Conservation (phyloP, 2,113 vertebrate species). For the Thunnus thynnus region DNA sequence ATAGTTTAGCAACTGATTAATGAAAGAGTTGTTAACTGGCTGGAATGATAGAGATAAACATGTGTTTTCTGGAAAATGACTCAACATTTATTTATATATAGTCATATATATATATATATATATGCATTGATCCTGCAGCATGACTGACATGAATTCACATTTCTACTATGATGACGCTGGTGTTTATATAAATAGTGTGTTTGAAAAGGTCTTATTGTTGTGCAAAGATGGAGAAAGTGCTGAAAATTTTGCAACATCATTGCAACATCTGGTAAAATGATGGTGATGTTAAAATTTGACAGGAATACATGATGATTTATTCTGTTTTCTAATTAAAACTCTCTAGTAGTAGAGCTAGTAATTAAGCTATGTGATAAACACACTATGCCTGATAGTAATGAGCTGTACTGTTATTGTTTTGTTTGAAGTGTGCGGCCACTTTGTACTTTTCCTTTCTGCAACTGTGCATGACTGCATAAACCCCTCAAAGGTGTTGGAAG, state of each 20-base stretch:
- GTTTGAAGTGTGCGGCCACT: not conserved
- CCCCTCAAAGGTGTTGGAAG: not conserved
- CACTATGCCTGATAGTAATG: not conserved
- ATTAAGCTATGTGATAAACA: not conserved
- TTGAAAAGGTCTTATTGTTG: not conserved
- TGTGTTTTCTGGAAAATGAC: not conserved
- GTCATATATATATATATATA: too few species aligned
- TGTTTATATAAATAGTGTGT: not conserved
- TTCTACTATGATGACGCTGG: not conserved
- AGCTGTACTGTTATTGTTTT: not conserved
- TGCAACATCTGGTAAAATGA: not conserved
- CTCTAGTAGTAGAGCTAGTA: not conserved
- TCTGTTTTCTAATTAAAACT: not conserved
- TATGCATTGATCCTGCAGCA: too few species aligned
- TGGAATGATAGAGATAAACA: not conserved
- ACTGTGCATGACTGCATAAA: not conserved
- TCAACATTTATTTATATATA: not conserved
- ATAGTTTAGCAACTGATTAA: slow-evolving; percentile 24
- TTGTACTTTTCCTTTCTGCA: not conserved
- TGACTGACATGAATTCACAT: not conserved
- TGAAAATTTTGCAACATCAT: not conserved
- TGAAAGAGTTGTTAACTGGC: not conserved
- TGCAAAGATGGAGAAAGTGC: not conserved
- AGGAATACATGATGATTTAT: not conserved
- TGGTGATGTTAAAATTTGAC: not conserved